Percentiles rank a stretch among this genome's conserved stretches.
Conservation (phyloP, 2,113 vertebrate species). For the Lates calcarifer region DNA sequence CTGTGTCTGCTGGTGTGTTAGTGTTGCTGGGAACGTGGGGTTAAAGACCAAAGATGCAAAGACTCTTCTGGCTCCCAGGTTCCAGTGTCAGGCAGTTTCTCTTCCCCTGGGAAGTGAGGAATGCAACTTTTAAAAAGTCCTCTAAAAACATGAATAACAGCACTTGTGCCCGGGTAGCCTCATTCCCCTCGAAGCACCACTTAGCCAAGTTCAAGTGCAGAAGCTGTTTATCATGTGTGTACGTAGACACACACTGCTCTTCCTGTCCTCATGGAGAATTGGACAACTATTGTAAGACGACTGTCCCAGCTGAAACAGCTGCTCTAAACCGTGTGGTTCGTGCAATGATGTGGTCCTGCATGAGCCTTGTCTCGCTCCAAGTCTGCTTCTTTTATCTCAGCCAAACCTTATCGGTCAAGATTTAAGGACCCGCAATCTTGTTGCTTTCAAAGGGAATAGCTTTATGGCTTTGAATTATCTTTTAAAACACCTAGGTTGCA, state of each 20-base stretch:
- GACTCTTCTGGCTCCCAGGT: constrained; percentile 60
- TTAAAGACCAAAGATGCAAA: constrained; percentile 56
- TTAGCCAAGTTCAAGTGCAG: constrained; percentile 70
- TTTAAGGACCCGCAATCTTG: constrained; percentile 71
- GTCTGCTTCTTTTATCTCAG: constrained; percentile 67
- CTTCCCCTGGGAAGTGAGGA: constrained; percentile 70
- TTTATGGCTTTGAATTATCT: constrained; percentile 77
- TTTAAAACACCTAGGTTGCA: constrained; percentile 77
- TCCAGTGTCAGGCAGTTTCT: constrained; percentile 58
- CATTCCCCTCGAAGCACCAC: constrained; percentile 62
- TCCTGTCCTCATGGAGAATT: constrained; percentile 43
- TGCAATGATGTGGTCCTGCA: constrained; percentile 18
- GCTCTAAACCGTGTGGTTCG: constrained; percentile 51
- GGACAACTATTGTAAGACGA: constrained; percentile 45
- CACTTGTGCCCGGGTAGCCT: constrained; percentile 56
- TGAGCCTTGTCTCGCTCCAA: constrained; percentile 35
- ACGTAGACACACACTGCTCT: constrained; percentile 35
- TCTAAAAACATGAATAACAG: constrained; percentile 70
- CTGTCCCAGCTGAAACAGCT: constrained; percentile 55
- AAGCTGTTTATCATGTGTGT: constrained; percentile 55
- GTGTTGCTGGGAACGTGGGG: constrained; percentile 37
- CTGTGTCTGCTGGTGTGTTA: constrained; percentile 38
- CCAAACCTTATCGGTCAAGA: constrained; percentile 70
- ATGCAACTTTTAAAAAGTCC: constrained; percentile 74
- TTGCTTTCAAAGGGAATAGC: constrained; percentile 77